Base-by-base conservation (phyloP, 1,140 invertebrate genomes). In the Drosophila santomea region DNA sequence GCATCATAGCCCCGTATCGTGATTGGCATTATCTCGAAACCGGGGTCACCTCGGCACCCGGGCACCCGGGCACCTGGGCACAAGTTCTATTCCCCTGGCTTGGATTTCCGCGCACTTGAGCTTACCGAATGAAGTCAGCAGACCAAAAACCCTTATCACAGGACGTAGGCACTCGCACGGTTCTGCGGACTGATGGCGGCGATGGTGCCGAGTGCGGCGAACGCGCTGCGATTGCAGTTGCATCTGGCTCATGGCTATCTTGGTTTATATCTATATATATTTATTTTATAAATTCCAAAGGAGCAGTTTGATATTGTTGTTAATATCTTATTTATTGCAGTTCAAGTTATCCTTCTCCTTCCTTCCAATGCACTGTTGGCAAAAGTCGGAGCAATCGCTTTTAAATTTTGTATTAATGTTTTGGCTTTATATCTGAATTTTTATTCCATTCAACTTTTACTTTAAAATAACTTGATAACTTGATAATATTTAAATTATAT, bases 101-200 rank as follows among this genome's bases (percentile, higher is more conserved):
- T 67, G 80, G 69, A 72, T 62, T 77, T 59, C 39, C 59, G 55
- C 41, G 60, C 45, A 64, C 64, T 79, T 72, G 50, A 56, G 72
- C 91, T 92, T 77, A 92, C 91, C 91, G 81, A 91, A 89, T 72
- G 91, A 91, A 69, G 88, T 92, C 74, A 89, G 80, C 61, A 92
- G 73, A 84, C 91, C 91, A 78, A 91, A 92, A 80, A 91, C 76
- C 43, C 91, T 83, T 84, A 92, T 92, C 68, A 92, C 76, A 71
- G 91, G 91, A 76, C 85, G 84, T 71, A 92, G 74, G 72, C 91
- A 92, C 61, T 91, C 78, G 72, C 89, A 91, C 35, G 84, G 84
- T 68, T 92, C 85, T 52, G 56, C 86, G 57, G 83, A 54, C 67
- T 91, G 90, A 60, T 77, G 78, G 47, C 82, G 76, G 45, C 73